These are phyloP conservation scores for Sminthopsis crassicaudata DNA, from an alignment of 2,113 vertebrate species.

Conservation along the genomic window DNA sequence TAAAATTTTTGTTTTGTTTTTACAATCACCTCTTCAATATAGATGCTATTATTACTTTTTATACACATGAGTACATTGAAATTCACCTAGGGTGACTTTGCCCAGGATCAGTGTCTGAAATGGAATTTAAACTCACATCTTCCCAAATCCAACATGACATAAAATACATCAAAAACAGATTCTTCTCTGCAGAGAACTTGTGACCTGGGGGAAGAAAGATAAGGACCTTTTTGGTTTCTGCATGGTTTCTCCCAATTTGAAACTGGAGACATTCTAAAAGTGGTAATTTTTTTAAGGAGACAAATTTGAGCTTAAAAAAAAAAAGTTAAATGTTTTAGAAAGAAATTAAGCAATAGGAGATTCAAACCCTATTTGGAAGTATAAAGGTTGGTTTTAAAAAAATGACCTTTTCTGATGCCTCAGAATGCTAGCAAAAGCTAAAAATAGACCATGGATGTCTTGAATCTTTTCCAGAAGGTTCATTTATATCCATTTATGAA, in stretches of 20 bases:
- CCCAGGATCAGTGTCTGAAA: neutral
- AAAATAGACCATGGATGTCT: constrained; percentile 57
- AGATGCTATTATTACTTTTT: neutral
- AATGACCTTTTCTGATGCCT: constrained; percentile 66
- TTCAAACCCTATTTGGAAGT: constrained; percentile 44
- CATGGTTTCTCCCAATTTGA: neutral
- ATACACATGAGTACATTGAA: neutral
- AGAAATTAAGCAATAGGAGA: neutral
- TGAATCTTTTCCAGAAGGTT: constrained; percentile 51
- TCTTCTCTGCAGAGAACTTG: neutral
- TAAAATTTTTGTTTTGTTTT: neutral
- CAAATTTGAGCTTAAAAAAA: constrained; percentile 30
- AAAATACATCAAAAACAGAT: neutral
- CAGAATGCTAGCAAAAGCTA: constrained; percentile 69
- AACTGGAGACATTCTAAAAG: neutral
- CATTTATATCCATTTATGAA: constrained; percentile 33
- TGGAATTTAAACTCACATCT: neutral
- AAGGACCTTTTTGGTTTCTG: neutral
- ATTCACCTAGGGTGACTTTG: neutral
- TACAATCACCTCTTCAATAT: neutral
- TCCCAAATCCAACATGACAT: neutral
- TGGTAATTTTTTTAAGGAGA: neutral
- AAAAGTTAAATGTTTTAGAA: constrained; percentile 15
- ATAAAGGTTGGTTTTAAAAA: constrained; percentile 18
- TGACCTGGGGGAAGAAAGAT: neutral